These are phyloP conservation scores for Dermatemys mawii DNA, from an alignment of 2,113 vertebrate genomes.

Conservation along the genomic window DNA sequence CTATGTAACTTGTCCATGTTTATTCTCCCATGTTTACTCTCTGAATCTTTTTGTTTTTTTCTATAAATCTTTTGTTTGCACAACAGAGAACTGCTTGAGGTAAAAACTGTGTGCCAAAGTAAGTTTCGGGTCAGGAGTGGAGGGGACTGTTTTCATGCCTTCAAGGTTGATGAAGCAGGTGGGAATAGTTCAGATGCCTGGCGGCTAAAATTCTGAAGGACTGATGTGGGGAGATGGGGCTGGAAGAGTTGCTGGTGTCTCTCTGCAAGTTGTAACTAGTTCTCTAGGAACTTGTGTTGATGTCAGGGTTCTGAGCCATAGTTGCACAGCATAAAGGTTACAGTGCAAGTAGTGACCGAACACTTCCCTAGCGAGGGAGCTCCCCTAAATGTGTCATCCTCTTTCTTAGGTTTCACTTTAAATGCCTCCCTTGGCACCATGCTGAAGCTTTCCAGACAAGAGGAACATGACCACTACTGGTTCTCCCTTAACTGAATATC, in stretches of 20 bases:
- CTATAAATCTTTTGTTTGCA: too few relatives aligned
- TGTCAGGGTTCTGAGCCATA: neutral
- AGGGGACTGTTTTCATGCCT: neutral
- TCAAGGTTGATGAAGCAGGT: neutral
- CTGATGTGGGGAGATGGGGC: neutral
- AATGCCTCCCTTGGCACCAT: neutral
- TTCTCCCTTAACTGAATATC: neutral
- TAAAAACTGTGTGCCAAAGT: neutral
- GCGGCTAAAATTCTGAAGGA: neutral
- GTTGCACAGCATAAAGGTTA: neutral
- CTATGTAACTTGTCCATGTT: too few relatives aligned
- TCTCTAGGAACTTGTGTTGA: neutral
- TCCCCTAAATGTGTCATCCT: neutral
- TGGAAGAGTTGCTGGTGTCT: neutral
- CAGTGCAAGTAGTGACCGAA: neutral
- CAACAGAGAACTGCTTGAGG: too few relatives aligned
- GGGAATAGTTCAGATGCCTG: neutral
- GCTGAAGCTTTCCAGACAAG: neutral
- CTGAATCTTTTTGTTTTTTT: too few relatives aligned
- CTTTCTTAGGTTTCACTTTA: neutral
- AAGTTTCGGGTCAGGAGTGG: neutral
- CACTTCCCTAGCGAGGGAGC: neutral
- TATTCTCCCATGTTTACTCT: too few relatives aligned
- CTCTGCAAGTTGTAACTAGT: neutral
- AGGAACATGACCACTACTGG: neutral